These are phyloP conservation scores for Typhlichthys subterraneus DNA, from an alignment of 2,797 vertebrate species.

Conservation along the genomic window DNA sequence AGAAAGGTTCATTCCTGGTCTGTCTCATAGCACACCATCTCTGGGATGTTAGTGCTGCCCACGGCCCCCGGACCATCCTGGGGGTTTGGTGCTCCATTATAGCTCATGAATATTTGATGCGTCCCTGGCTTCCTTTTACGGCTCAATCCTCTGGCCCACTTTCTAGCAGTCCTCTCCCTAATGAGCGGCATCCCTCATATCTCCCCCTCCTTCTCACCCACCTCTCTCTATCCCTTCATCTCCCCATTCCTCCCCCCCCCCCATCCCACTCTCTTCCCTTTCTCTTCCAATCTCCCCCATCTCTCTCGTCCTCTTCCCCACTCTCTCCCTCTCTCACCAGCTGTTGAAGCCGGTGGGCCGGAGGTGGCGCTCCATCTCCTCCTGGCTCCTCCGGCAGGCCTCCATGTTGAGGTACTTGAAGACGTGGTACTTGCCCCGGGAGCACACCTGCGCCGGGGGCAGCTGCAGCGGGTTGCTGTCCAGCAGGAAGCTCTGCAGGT, in stretches of 20 bases:
- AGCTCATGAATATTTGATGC: conserved; percentile 22
- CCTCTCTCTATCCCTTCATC: neutral
- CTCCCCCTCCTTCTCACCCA: conserved; percentile 61
- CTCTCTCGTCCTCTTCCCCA: neutral
- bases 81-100: conserved; percentile 15
- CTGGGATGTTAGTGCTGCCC: conserved; percentile 18
- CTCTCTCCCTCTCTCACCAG: conserved; percentile 67
- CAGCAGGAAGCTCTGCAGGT: conserved; percentile 85
- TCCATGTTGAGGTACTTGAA: conserved; percentile 91
- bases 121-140: conserved; percentile 17
- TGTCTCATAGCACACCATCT: neutral
- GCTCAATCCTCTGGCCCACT: neutral
- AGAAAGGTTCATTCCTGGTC: neutral
- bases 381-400: conserved; percentile 79
- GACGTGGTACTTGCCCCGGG: conserved; percentile 90
- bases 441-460: conserved; percentile 89
- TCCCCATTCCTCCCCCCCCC: neutral
- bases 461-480: conserved; percentile 92
- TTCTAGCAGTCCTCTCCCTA: neutral
- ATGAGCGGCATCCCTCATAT: neutral
- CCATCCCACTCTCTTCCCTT: neutral
- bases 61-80: conserved; percentile 8
- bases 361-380: conserved; percentile 80
- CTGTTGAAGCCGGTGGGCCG: conserved; percentile 82
- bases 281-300: neutral